Conservation (phyloP, 2,888 invertebrate genomes). For the Brenthis ino region DNA sequence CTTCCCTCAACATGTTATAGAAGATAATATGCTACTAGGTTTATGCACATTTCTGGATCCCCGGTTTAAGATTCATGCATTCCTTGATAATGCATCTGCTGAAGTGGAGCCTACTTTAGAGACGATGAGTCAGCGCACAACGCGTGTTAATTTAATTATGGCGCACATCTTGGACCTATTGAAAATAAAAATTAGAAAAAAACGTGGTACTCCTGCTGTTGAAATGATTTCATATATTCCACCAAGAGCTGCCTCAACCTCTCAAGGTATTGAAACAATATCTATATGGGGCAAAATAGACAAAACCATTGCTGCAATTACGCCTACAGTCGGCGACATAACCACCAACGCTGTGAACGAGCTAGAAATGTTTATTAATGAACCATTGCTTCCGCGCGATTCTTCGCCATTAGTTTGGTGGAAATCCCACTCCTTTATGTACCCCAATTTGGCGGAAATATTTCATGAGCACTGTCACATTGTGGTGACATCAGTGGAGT, state of each 20-base stretch:
- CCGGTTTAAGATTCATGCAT: too few relatives aligned
- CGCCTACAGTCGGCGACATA: constrained; percentile 13
- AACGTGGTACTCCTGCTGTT: too few relatives aligned
- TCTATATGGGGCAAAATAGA: constrained; percentile 34
- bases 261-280: constrained; percentile 8
- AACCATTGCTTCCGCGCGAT: not conserved
- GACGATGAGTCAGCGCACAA: not conserved
- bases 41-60: constrained; percentile 36
- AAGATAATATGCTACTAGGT: constrained; percentile 29
- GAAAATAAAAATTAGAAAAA: not conserved
- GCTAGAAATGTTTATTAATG: not conserved
- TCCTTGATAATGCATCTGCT: too few relatives aligned
- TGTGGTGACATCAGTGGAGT: constrained; percentile 32
- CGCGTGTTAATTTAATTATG: not conserved
- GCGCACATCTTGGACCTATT: not conserved
- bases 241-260: constrained; percentile 1
- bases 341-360: not conserved
- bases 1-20: constrained; percentile 23
- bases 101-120: too few relatives aligned
- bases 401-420: constrained; percentile 23
- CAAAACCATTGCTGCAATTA: constrained; percentile 29
- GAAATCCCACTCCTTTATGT: constrained; percentile 28
- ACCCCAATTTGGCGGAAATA: constrained; percentile 33
- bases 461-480: constrained; percentile 25
- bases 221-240: not conserved